Evolutionary conservation across 2,113 vertebrate species (phyloP).

Genomic region (Ranitomeya variabilis): DNA sequence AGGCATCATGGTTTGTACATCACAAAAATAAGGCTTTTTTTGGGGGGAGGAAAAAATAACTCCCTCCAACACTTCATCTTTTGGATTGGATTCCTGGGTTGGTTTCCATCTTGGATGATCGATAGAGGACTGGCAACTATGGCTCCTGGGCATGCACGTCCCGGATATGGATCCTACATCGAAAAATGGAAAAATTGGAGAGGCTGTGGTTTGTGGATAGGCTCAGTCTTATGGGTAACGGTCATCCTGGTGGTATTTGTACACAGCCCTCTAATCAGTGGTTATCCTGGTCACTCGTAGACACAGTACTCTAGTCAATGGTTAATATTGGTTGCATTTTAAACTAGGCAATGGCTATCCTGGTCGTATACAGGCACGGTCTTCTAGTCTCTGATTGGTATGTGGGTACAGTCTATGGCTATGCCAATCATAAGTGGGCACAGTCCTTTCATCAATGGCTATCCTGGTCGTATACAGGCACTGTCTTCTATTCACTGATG

Average conservation of each 20-base stretch:
- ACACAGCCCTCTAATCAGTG: neutral
- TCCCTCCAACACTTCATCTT: neutral
- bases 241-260: neutral
- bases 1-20: slow-evolving; percentile 2
- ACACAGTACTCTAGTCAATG: neutral
- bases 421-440: neutral
- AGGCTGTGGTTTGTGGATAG: neutral
- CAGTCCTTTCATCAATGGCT: neutral
- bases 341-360: neutral
- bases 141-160: neutral
- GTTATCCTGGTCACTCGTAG: neutral
- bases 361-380: neutral
- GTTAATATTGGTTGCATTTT: neutral
- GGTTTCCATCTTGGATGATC: neutral
- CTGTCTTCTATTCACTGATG: no score
- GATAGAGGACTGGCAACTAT: neutral
- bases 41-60: neutral
- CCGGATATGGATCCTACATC: neutral
- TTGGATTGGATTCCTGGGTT: neutral
- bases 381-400: neutral
- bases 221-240: neutral
- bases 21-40: neutral
- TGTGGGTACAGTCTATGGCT: neutral
- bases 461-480: neutral
- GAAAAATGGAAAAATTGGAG: neutral